Base-by-base conservation (phyloP, 2,113 vertebrate genomes). In the Chloropsis hardwickii region DNA sequence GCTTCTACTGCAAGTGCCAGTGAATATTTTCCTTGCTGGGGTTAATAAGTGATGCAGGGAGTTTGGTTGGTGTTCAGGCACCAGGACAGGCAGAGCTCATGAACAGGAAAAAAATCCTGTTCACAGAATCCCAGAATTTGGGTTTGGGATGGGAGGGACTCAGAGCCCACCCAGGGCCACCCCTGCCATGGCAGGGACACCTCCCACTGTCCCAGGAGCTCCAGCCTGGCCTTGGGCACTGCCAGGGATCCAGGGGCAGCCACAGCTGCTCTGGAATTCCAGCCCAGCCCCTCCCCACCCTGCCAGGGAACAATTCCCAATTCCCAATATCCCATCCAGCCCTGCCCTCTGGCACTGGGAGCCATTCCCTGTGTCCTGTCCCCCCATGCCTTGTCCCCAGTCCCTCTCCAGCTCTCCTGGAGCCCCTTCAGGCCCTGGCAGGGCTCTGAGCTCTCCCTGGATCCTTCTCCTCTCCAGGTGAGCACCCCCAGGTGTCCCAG, bases 21-120 rank as follows among this genome's bases (percentile, higher is more conserved):
- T 4, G 74, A 72, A 14, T 11, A 10, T 8, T 2, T 39, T 39
- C 9, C 17, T 40, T 22, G 20, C 7, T 31, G 44, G 24, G 14
- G 44, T 21, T 28, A 1, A 1, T 2, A 3, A 51, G 24, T 8
- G 5, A 0, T 2, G 31, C 4, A 2, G n/a, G 40, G 78, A 40
- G 14, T 31, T 37, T 4, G 2, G 7, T 39, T 2, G 17, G 35
- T 1, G 35, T 62, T 28, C 14, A 13, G 54, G 45, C 80, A 7
- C 4, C 3, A 2, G 18, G 45, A 9, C 3, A 15, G 58, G 20
- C 71, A 37, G 66, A 39, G 22, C 48, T 47, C 31, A 0, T 4
- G 12, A 10, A 6, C 11, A 27, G 66, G 33, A 3, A 9, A 53
- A 69, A 37, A 73, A 19, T 1, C 1, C 0, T 42, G 39, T 21